Conservation (phyloP, 2,113 vertebrate species). For the Cromileptes altivelis region DNA sequence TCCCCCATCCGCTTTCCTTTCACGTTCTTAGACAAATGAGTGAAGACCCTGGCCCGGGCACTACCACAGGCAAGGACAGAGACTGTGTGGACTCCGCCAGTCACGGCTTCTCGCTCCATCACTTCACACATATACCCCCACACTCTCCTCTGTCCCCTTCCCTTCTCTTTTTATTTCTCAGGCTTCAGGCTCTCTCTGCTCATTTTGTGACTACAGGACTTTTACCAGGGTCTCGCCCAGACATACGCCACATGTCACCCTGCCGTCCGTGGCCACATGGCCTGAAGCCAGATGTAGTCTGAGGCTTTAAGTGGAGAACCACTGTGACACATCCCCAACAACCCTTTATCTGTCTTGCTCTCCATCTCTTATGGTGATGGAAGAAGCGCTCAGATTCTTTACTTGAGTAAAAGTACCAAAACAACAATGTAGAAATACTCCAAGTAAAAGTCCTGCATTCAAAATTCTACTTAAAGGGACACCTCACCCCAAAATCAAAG, state of each 20-base stretch:
- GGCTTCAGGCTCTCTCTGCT: conserved; percentile 73
- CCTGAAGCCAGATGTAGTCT: conserved; percentile 69
- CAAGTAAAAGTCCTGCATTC: not conserved
- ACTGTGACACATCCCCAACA: conserved; percentile 62
- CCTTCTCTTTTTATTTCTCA: conserved; percentile 39
- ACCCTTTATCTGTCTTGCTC: conserved; percentile 46
- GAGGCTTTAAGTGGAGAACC: conserved; percentile 64
- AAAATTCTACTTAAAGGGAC: not conserved
- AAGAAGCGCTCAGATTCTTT: not conserved
- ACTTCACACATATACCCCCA: conserved; percentile 75
- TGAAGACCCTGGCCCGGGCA: conserved; percentile 69
- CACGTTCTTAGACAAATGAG: conserved; percentile 72
- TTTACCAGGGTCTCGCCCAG: conserved; percentile 80
- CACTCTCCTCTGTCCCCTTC: conserved; percentile 38
- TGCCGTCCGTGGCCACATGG: conserved; percentile 57
- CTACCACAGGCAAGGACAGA: conserved; percentile 84
- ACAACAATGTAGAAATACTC: conserved; percentile 27
- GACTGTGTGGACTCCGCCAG: conserved; percentile 63
- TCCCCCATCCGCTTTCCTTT: conserved; percentile 60
- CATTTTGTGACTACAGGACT: conserved; percentile 80
- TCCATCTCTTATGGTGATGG: conserved; percentile 20
- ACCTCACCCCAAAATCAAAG: too few relatives aligned
- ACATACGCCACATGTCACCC: conserved; percentile 82
- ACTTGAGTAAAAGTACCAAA: not conserved
- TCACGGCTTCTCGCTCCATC: conserved; percentile 75